Conservation (phyloP, 2,797 vertebrate species). For the Molossus molossus region DNA sequence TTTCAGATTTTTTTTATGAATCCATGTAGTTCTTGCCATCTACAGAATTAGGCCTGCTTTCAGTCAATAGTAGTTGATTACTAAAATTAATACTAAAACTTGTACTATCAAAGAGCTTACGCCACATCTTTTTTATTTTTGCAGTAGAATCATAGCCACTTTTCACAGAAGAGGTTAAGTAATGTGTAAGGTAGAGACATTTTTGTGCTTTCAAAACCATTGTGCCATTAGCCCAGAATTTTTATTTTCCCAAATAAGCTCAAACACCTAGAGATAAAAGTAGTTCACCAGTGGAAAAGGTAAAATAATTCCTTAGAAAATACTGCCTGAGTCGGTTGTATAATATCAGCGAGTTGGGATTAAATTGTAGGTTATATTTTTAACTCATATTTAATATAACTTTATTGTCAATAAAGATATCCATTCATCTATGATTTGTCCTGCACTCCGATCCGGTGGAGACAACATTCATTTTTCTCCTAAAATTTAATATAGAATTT, state of each 20-base stretch:
- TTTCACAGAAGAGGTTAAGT: constrained; percentile 44
- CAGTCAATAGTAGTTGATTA: neutral
- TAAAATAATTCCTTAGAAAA: constrained; percentile 44
- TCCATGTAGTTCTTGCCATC: neutral
- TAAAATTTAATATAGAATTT: constrained; percentile 40
- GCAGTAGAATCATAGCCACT: neutral
- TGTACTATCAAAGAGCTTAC: constrained; percentile 7
- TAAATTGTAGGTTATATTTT: constrained; percentile 11
- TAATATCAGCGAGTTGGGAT: neutral
- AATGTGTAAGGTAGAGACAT: neutral
- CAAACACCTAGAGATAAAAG: neutral
- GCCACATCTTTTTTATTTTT: neutral
- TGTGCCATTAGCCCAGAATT: neutral
- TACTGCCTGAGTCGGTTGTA: neutral
- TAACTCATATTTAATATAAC: constrained; percentile 21
- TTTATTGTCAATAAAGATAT: constrained; percentile 20
- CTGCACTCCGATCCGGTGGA: neutral
- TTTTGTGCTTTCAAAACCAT: constrained; percentile 13
- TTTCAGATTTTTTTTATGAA: constrained; percentile 55
- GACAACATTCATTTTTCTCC: neutral
- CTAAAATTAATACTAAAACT: constrained; percentile 38
- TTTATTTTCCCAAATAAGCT: constrained; percentile 63
- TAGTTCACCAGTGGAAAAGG: neutral
- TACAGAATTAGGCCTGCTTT: neutral
- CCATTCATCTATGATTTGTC: neutral